Evolutionary conservation across 37 sponge, comb jelly and placozoan species (phyloP), one percentile per base, ranked within the genome.

Genomic region (Aphrocallistes beatrix): DNA sequence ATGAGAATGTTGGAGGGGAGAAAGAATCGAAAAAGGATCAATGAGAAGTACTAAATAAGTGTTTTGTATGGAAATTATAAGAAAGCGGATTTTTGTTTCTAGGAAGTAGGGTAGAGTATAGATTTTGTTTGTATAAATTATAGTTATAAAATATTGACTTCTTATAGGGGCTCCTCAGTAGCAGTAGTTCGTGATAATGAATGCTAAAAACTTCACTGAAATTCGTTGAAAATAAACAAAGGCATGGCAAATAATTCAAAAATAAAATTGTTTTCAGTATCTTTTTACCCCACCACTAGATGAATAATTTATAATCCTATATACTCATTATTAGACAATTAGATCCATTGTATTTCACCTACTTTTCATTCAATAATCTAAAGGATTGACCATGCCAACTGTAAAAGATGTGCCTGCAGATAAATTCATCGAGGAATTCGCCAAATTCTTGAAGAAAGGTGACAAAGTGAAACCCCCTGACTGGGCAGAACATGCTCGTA

Each of bases 401-500:
- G 75, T 60, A 60, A 60, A 60, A 28, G 75, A 60, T 13, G 75
- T 60, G 28, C 75, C 75, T 13, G 75, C 75, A 6, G 75, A 60
- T 30, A 60, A 60, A 30, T 60, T 60, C 34, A 60, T 60, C 34
- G 75, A 60, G 75, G 75, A 60, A 13, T 60, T 60, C 75, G 75
- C 75, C n/a, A 60, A 60, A 13, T 60, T 60, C 75, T 30, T 60
- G 75, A 60, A 60, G 34, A 19, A 60, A 30, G n/a, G 75, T 30
- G 75, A 30, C 6, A 60, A 25, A 30, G 75, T 60, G 10, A 60
- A 60, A 13, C 75, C 75, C 17, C 75, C 75, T 19, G 75, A 60
- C 75, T 60, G 75, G 75, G 34, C 75, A 19, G 75, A 60, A 60
- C 75, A 60, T 30, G 75, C 75, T 30, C 75, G 75, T 3, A 60